phyloP scores from a whole-genome alignment of 1,140 invertebrate species.

The Aphaenogaster floridana region DNA sequence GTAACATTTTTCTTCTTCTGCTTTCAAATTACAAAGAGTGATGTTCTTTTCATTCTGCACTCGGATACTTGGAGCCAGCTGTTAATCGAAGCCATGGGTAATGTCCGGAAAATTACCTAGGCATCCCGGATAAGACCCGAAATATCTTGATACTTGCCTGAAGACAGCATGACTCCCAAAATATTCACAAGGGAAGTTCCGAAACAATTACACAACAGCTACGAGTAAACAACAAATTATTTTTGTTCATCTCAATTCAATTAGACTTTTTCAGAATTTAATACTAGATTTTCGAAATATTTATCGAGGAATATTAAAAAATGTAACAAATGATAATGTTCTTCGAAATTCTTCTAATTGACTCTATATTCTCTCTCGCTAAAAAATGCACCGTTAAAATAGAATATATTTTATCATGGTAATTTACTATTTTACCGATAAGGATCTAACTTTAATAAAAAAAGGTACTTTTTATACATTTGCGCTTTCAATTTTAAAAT shows the following conservation, averaged over 20 bases:
- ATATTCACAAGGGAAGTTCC: neutral
- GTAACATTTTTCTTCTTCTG: neutral
- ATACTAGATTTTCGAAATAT: neutral
- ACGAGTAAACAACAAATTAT: neutral
- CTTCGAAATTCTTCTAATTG: neutral
- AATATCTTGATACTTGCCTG: slow-evolving; percentile 23
- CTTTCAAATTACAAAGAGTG: neutral
- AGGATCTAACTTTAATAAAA: neutral
- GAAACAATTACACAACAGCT: neutral
- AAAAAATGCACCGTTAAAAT: neutral
- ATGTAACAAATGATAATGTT: neutral
- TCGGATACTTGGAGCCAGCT: neutral
- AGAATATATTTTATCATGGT: neutral
- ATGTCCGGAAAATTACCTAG: slow-evolving; percentile 55
- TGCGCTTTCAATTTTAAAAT: slow-evolving; percentile 4
- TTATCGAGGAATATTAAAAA: neutral
- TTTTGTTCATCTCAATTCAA: neutral
- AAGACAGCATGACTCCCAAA: neutral
- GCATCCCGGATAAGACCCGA: slow-evolving; percentile 27
- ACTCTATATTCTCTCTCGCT: neutral
- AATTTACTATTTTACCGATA: neutral
- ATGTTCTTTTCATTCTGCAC: slow-evolving; percentile 8
- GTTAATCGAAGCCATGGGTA: slow-evolving; percentile 53
- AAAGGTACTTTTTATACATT: neutral
- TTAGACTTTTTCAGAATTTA: neutral